phyloP scores from a whole-genome alignment of 2,888 invertebrate genomes.

The Rotaria socialis region DNA sequence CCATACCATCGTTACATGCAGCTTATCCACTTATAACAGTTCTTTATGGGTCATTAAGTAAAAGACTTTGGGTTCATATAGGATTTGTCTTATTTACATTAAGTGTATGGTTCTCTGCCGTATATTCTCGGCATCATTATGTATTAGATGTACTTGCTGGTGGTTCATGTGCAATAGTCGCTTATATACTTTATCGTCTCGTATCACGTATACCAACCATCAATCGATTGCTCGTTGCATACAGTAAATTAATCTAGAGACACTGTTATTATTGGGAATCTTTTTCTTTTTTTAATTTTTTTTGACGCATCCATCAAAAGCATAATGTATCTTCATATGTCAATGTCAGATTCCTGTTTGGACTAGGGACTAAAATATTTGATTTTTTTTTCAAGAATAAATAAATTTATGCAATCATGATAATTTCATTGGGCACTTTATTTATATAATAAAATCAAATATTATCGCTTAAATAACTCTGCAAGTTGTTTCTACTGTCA shows the following conservation, averaged over 20 bases:
- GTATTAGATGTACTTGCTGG: conserved; percentile 27
- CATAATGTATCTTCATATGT: not conserved
- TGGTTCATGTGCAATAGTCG: not conserved
- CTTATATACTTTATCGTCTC: not conserved
- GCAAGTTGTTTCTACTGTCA: too few relatives aligned
- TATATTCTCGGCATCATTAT: conserved; percentile 39
- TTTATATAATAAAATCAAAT: too few relatives aligned
- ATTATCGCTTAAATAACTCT: too few relatives aligned
- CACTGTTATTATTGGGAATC: not conserved
- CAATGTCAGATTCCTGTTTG: not conserved
- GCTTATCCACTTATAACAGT: conserved; percentile 31
- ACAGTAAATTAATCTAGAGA: conserved; percentile 10
- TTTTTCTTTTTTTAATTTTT: not conserved
- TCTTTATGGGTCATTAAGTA: not conserved
- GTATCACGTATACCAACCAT: not conserved
- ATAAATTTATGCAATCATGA: not conserved
- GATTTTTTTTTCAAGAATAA: not conserved
- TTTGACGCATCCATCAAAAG: not conserved
- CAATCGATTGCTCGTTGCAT: not conserved
- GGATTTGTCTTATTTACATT: conserved; percentile 30
- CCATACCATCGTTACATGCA: conserved; percentile 38
- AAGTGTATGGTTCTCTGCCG: conserved; percentile 34
- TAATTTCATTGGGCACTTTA: not conserved
- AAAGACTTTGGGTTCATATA: not conserved
- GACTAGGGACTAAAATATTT: not conserved